These are phyloP conservation scores for Hypercompe scribonia DNA, from an alignment of 2,888 invertebrate genomes.

Conservation along the genomic window DNA sequence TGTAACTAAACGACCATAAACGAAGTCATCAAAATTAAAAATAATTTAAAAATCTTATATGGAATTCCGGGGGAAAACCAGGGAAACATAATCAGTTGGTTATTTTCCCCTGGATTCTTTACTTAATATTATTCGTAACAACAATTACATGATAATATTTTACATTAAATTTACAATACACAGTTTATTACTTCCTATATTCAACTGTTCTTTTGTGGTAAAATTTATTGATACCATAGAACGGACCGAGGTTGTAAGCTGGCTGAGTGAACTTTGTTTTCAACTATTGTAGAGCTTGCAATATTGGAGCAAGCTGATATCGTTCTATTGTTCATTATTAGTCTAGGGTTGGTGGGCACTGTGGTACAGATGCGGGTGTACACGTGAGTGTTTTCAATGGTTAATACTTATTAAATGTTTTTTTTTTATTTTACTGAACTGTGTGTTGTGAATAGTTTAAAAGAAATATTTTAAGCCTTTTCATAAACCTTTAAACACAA, in stretches of 20 bases:
- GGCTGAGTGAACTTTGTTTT: conserved; percentile 40
- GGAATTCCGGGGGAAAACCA: not conserved
- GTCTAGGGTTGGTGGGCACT: not conserved
- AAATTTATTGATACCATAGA: conserved; percentile 49
- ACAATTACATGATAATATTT: conserved; percentile 23
- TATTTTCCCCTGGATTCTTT: not conserved
- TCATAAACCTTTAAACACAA: too few species aligned
- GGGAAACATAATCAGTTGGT: not conserved
- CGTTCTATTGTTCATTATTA: conserved; percentile 5
- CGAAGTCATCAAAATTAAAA: too few species aligned
- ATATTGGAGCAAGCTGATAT: conserved; percentile 35
- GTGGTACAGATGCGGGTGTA: not conserved
- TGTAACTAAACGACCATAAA: too few species aligned
- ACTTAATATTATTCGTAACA: not conserved
- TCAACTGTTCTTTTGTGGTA: conserved; percentile 44
- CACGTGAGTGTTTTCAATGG: not conserved
- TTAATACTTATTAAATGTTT: not conserved
- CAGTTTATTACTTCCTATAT: conserved; percentile 39
- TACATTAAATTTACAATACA: conserved; percentile 34
- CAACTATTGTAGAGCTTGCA: conserved; percentile 31
- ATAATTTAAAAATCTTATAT: too few species aligned
- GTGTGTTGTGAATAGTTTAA: too few species aligned
- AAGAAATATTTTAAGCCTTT: too few species aligned
- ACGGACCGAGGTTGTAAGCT: conserved; percentile 36
- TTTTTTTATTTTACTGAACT: not conserved